Evolutionary conservation across 2,797 vertebrate genomes (phyloP).

Genomic region (Ataeniobius toweri): DNA sequence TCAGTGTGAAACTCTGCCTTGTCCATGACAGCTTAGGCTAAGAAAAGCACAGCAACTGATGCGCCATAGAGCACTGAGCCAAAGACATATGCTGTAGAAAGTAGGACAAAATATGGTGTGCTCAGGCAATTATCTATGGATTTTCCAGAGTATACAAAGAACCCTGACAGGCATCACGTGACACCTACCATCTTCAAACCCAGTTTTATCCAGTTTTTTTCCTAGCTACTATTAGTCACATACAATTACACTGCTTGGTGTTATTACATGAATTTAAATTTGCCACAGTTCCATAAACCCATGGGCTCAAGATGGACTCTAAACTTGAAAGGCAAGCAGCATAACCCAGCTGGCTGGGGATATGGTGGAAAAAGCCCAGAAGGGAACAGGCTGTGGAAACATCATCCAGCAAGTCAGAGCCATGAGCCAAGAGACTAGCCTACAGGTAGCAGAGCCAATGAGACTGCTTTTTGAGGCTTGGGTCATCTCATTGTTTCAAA

Average conservation of each 20-base stretch:
- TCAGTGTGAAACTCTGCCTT: conserved; percentile 67
- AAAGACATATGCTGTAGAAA: conserved; percentile 57
- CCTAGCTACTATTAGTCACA: conserved; percentile 29
- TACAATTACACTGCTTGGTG: conserved; percentile 36
- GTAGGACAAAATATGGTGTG: conserved; percentile 63
- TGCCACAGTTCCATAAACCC: conserved; percentile 55
- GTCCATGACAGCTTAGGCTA: conserved; percentile 70
- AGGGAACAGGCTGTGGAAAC: conserved; percentile 39
- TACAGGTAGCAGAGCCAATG: conserved; percentile 27
- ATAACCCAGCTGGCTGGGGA: conserved; percentile 37
- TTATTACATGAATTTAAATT: conserved; percentile 60
- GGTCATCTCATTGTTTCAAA: conserved; percentile 44
- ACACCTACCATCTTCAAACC: conserved; percentile 27
- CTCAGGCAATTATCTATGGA: conserved; percentile 59
- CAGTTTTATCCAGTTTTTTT: conserved; percentile 10
- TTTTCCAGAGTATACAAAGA: conserved; percentile 42
- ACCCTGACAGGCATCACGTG: conserved; percentile 30
- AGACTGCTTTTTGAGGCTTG: conserved; percentile 26
- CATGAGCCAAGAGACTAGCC: conserved; percentile 45
- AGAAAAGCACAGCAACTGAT: conserved; percentile 65
- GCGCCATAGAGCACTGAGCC: conserved; percentile 56
- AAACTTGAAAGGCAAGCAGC: conserved; percentile 77
- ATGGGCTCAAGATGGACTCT: conserved; percentile 82
- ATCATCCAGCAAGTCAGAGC: conserved; percentile 23
- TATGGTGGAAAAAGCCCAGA: conserved; percentile 30